Evolutionary conservation across 2,113 vertebrate species (phyloP).

Genomic region (Leuciscus idus): DNA sequence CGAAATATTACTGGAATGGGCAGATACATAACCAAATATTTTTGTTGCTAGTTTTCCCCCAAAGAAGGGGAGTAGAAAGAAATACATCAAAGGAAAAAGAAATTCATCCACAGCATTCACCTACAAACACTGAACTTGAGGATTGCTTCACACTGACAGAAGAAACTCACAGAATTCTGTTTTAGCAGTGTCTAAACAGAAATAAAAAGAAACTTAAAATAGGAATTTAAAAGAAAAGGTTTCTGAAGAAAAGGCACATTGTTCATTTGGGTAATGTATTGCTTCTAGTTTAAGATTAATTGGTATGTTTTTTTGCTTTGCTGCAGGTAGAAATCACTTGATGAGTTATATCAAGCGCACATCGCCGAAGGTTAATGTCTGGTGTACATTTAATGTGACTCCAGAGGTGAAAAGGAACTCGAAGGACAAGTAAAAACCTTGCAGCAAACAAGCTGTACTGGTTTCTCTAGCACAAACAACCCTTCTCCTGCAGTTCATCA

Average conservation of each 20-base stretch:
- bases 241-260: neutral
- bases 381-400: conserved; percentile 63
- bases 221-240: neutral
- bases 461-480: conserved; percentile 1
- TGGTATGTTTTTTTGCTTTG: conserved; percentile 67
- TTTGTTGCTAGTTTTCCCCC: no score
- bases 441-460: neutral
- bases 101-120: neutral
- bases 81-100: neutral
- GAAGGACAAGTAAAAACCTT: conserved; percentile 9
- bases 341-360: conserved; percentile 64
- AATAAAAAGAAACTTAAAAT: neutral
- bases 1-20: no score
- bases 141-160: neutral
- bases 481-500: conserved; percentile 1
- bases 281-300: conserved; percentile 52
- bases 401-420: conserved; percentile 58
- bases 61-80: no score
- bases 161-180: neutral
- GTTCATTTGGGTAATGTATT: neutral
- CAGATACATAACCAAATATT: no score
- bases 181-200: neutral
- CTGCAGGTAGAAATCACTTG: conserved; percentile 71
- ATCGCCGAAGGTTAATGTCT: conserved; percentile 59
- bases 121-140: neutral